Percentiles rank a stretch among this genome's conserved stretches.
Conservation (phyloP, 2,888 invertebrate genomes). For the Pheosia gnoma region DNA sequence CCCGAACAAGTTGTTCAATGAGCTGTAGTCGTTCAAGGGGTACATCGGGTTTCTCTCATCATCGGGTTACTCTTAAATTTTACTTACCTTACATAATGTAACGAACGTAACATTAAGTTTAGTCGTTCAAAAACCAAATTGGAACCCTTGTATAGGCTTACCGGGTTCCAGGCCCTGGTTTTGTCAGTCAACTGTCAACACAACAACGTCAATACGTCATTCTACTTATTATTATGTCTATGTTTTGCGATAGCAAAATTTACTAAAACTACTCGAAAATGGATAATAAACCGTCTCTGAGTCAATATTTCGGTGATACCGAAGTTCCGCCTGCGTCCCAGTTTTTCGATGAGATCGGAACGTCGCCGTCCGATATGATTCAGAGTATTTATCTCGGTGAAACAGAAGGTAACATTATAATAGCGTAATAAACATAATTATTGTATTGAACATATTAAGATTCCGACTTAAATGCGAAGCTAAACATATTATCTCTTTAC, state of each 20-base stretch:
- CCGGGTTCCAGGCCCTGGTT: no score
- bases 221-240: no score
- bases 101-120: no score
- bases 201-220: background rate
- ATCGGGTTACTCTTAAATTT: no score
- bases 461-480: background rate
- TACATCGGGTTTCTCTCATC: no score
- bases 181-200: no score
- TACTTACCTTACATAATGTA: no score
- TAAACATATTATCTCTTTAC: conserved; percentile 13
- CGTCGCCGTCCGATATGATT: conserved; percentile 77
- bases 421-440: conserved; percentile 5
- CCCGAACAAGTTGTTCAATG: no score
- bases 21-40: no score
- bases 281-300: conserved; percentile 82
- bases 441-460: conserved; percentile 9
- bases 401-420: conserved; percentile 52
- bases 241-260: conserved; percentile 14
- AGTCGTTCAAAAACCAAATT: no score
- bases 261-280: conserved; percentile 47
- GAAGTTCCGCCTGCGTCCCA: conserved; percentile 74
- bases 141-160: no score
- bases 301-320: conserved; percentile 82
- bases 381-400: conserved; percentile 78
- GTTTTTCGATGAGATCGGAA: conserved; percentile 80